A percentile compares a stretch with the other conserved stretches of the same genome.
Evolutionary conservation across 2,113 vertebrate species (phyloP).

Genomic region (Castor canadensis): DNA sequence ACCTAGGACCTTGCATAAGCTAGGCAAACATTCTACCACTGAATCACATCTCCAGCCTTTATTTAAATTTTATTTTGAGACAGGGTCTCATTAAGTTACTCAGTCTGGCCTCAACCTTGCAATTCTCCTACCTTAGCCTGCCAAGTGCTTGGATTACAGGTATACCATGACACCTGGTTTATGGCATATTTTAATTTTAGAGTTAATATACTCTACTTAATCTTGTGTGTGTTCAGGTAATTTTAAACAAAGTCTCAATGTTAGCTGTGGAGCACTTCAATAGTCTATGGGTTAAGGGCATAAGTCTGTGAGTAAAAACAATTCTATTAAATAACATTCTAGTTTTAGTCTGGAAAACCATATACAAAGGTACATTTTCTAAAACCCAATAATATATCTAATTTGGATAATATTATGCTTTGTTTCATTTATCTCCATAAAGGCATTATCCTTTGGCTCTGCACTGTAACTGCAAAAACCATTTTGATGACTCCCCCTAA

Average conservation of each 20-base stretch:
- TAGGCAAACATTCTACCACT: background rate
- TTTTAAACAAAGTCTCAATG: slow-evolving; percentile 30
- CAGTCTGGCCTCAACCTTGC: background rate
- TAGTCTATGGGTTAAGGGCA: background rate
- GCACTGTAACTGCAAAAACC: background rate
- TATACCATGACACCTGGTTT: background rate
- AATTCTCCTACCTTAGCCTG: background rate
- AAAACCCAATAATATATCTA: background rate
- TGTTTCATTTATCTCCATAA: slow-evolving; percentile 14
- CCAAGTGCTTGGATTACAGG: background rate
- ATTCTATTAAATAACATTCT: background rate
- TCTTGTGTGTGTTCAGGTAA: background rate
- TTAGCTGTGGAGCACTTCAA: background rate
- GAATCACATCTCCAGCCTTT: too few relatives aligned
- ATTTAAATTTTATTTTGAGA: background rate
- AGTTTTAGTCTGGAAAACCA: background rate
- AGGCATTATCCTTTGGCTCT: background rate
- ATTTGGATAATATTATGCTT: background rate
- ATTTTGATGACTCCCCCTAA: background rate
- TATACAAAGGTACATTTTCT: background rate
- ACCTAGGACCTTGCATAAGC: background rate
- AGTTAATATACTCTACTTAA: background rate
- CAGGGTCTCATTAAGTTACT: background rate
- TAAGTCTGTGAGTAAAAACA: background rate
- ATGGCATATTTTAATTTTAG: slow-evolving; percentile 16